Conservation (phyloP, 2,888 invertebrate genomes). For the Endotricha flammealis region DNA sequence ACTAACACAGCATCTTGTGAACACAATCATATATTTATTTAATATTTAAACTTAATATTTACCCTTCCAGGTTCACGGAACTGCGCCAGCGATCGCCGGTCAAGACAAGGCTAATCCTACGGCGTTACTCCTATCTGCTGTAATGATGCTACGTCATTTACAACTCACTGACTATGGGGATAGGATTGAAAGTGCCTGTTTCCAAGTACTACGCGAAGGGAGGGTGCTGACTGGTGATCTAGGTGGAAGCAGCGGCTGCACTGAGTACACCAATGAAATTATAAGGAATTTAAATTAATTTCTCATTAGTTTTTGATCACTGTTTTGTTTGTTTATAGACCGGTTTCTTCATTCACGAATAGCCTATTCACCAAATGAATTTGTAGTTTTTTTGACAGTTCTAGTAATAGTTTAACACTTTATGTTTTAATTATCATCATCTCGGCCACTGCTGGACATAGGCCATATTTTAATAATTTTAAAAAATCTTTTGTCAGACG, state of each 20-base stretch:
- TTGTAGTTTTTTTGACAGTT: no score
- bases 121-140: slow-evolving; percentile 94
- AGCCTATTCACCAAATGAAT: no score
- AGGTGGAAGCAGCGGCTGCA: slow-evolving; percentile 94
- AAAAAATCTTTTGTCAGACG: slow-evolving; percentile 1
- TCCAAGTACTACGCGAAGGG: slow-evolving; percentile 90
- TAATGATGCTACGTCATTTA: slow-evolving; percentile 99
- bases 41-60: background rate
- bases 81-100: slow-evolving; percentile 97
- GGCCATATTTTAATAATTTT: no score
- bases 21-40: background rate
- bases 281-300: slow-evolving; percentile 49
- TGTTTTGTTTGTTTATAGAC: no score
- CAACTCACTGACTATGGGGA: slow-evolving; percentile 83
- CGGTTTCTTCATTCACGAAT: no score
- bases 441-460: no score
- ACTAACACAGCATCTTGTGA: background rate
- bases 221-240: slow-evolving; percentile 94
- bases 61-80: slow-evolving; percentile 91
- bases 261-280: slow-evolving; percentile 96
- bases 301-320: slow-evolving; percentile 9
- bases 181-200: slow-evolving; percentile 90
- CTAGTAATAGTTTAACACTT: no score
- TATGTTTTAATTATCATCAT: no score
- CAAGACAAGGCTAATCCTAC: slow-evolving; percentile 99